These are phyloP conservation scores for Amphiprion percula DNA, from an alignment of 2,113 vertebrate genomes.

Conservation along the genomic window DNA sequence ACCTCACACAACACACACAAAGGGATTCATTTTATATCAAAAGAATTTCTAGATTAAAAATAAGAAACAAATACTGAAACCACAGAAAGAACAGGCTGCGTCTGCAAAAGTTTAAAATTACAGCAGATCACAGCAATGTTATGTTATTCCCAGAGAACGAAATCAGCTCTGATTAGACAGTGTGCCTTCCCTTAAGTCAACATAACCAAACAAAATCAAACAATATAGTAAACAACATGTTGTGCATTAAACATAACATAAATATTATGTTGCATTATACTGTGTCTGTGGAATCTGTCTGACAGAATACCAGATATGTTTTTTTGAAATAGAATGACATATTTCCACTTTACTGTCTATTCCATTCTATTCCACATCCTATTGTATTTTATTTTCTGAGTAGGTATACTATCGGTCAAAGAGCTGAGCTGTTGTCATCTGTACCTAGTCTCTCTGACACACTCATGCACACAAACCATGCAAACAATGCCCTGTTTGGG, in stretches of 20 bases:
- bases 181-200: not conserved
- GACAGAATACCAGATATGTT: not conserved
- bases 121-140: slow-evolving; percentile 6
- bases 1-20: slow-evolving; percentile 42
- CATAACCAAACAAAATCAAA: not conserved
- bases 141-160: not conserved
- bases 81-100: slow-evolving; percentile 40
- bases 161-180: slow-evolving; percentile 2
- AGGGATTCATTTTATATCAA: slow-evolving; percentile 56
- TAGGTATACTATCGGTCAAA: not conserved
- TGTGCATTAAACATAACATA: not conserved
- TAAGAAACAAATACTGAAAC: slow-evolving; percentile 48
- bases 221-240: not conserved
- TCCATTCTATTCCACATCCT: not conserved
- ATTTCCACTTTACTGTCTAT: slow-evolving; percentile 2
- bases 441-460: not conserved
- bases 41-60: slow-evolving; percentile 57
- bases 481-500: slow-evolving; percentile 84
- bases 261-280: not conserved
- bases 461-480: slow-evolving; percentile 2
- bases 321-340: not conserved
- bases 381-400: not conserved
- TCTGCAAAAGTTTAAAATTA: slow-evolving; percentile 33
- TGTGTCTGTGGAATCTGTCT: not conserved
- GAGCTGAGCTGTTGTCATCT: not conserved